Percentiles rank a stretch among this genome's conserved stretches.
phyloP scores from a whole-genome alignment of 1,140 invertebrate species.

The Capitella teleta region DNA sequence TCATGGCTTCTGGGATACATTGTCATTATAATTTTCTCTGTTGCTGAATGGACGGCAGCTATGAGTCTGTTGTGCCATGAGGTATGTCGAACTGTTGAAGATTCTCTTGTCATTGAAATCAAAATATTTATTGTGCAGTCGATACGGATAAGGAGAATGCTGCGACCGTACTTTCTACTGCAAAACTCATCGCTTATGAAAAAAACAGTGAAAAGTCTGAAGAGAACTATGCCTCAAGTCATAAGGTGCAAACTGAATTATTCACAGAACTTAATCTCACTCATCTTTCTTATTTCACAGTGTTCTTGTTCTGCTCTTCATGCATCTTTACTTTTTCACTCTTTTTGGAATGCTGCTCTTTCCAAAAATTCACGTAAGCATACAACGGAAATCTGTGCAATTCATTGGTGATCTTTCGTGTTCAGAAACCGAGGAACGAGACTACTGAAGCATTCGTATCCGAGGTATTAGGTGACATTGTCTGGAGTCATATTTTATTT shows the following conservation, averaged over 20 bases:
- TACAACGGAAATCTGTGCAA: too few relatives aligned
- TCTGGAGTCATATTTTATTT: constrained; percentile 10
- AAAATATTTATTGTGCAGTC: constrained; percentile 14
- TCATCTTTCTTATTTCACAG: not conserved
- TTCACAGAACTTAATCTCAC: not conserved
- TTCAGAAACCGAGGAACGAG: too few relatives aligned
- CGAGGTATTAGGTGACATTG: too few relatives aligned
- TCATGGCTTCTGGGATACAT: constrained; percentile 27
- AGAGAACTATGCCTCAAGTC: constrained; percentile 32
- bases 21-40: constrained; percentile 22
- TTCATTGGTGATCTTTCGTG: too few relatives aligned
- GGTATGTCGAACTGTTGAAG: constrained; percentile 16
- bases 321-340: too few relatives aligned
- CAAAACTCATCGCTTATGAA: constrained; percentile 37
- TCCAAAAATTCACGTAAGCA: not conserved
- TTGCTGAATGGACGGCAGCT: constrained; percentile 30
- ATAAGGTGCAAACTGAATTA: constrained; percentile 19
- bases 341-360: not conserved
- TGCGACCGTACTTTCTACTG: constrained; percentile 34
- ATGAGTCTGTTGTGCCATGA: constrained; percentile 24
- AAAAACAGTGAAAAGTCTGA: constrained; percentile 34
- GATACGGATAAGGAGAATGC: constrained; percentile 26
- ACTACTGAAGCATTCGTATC: too few relatives aligned
- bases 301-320: not conserved
- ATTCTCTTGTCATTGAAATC: not conserved